Evolutionary conservation across 2,797 vertebrate genomes (phyloP).

Genomic region (Pyrocephalus nanus): DNA sequence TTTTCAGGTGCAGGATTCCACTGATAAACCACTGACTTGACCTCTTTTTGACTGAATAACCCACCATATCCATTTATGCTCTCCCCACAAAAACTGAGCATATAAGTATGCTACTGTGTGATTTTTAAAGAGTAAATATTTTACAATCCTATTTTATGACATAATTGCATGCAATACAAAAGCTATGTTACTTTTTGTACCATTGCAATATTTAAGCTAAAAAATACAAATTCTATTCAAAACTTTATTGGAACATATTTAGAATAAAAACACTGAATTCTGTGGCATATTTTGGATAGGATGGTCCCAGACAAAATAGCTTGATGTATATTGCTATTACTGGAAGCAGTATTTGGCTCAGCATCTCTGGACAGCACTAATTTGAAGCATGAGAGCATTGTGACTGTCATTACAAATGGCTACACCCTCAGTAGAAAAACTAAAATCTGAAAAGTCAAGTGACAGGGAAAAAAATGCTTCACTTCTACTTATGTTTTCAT

Average conservation of each 20-base stretch:
- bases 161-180: not conserved
- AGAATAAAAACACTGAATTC: not conserved
- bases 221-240: not conserved
- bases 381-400: not conserved
- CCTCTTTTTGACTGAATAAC: not conserved
- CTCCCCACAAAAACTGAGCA: fast-evolving
- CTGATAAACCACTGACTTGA: not conserved
- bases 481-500: not conserved
- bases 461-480: not conserved
- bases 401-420: not conserved
- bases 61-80: not conserved
- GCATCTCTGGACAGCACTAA: not conserved
- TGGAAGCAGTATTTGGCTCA: not conserved
- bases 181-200: not conserved
- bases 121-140: not conserved
- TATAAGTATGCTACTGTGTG: not conserved
- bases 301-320: not conserved
- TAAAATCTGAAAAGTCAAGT: not conserved
- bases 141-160: not conserved
- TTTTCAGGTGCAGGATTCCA: not conserved
- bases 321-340: not conserved
- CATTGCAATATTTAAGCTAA: not conserved
- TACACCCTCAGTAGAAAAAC: not conserved
- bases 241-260: not conserved
- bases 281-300: not conserved